Conservation (phyloP, 2,797 vertebrate genomes). For the Pseudopleuronectes americanus region DNA sequence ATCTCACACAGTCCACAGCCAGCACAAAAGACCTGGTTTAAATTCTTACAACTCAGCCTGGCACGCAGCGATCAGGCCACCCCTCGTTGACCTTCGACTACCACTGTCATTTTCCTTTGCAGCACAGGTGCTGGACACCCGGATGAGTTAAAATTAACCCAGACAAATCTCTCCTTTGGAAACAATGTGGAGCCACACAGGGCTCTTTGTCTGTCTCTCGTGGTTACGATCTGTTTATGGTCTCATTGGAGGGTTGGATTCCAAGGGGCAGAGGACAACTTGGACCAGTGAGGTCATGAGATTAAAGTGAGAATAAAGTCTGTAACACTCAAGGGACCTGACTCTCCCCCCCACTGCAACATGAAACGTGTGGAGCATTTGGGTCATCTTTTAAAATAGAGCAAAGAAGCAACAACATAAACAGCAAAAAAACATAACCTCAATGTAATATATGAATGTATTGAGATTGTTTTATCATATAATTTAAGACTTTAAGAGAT, state of each 20-base stretch:
- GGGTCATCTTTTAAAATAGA: constrained; percentile 37
- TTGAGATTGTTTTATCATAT: too few relatives aligned
- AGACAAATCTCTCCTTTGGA: constrained; percentile 38
- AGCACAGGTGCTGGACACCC: constrained; percentile 48
- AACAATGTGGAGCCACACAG: constrained; percentile 30
- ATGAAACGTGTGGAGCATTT: constrained; percentile 14
- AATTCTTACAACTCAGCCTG: constrained; percentile 26
- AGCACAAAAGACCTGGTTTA: constrained; percentile 13
- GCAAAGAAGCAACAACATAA: not conserved
- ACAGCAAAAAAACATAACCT: not conserved
- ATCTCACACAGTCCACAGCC: constrained; percentile 13
- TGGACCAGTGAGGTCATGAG: constrained; percentile 39
- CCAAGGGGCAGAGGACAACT: constrained; percentile 32
- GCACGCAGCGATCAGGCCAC: constrained; percentile 11
- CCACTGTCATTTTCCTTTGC: constrained; percentile 47
- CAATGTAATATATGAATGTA: not conserved
- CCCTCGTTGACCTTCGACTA: constrained; percentile 55
- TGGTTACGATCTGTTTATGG: constrained; percentile 51
- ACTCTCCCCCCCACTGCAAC: constrained; percentile 9
- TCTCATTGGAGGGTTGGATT: constrained; percentile 31
- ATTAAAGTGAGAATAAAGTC: constrained; percentile 33
- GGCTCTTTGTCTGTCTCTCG: constrained; percentile 38
- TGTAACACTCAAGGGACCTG: constrained; percentile 15
- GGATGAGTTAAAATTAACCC: constrained; percentile 60
- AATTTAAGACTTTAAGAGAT: too few relatives aligned